Evolutionary conservation across 2,797 vertebrate species (phyloP).

Genomic region (Chelidonichthys spinosus): DNA sequence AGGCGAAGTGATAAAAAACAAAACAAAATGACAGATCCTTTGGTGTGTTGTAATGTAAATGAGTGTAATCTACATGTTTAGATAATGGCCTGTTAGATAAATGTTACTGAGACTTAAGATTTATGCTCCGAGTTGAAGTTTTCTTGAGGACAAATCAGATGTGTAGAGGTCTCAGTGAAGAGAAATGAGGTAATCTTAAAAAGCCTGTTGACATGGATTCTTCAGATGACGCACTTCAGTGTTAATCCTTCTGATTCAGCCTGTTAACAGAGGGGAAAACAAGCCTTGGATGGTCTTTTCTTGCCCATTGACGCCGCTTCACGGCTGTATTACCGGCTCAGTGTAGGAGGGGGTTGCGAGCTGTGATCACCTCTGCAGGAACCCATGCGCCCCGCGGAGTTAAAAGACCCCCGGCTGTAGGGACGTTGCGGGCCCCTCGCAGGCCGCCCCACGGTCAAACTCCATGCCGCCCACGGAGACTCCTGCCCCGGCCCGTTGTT

Average conservation of each 20-base stretch:
- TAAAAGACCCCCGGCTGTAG: constrained; percentile 73
- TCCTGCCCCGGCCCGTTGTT: constrained; percentile 64
- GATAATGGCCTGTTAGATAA: constrained; percentile 49
- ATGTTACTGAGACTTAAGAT: constrained; percentile 41
- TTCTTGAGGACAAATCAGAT: background rate
- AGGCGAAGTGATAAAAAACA: constrained; percentile 38
- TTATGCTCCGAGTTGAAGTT: constrained; percentile 37
- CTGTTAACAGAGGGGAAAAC: constrained; percentile 72
- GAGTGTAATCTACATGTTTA: constrained; percentile 48
- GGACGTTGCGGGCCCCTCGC: constrained; percentile 47
- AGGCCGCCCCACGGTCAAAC: constrained; percentile 62
- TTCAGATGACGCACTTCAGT: constrained; percentile 50
- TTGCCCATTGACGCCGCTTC: constrained; percentile 70
- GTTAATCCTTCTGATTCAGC: constrained; percentile 69
- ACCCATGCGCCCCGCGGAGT: constrained; percentile 75
- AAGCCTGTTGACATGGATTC: constrained; percentile 20
- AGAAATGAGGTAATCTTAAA: constrained; percentile 8
- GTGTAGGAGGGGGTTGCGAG: constrained; percentile 62
- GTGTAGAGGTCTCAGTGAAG: background rate
- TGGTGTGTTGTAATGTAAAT: constrained; percentile 64
- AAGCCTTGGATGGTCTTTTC: constrained; percentile 53
- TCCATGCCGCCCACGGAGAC: constrained; percentile 75
- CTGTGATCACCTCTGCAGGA: constrained; percentile 82
- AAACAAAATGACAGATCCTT: constrained; percentile 36
- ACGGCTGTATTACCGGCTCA: constrained; percentile 63